Percentiles rank a stretch among this genome's conserved stretches.
Conservation (phyloP, 2,113 vertebrate species). For the Rhinogobius similis region DNA sequence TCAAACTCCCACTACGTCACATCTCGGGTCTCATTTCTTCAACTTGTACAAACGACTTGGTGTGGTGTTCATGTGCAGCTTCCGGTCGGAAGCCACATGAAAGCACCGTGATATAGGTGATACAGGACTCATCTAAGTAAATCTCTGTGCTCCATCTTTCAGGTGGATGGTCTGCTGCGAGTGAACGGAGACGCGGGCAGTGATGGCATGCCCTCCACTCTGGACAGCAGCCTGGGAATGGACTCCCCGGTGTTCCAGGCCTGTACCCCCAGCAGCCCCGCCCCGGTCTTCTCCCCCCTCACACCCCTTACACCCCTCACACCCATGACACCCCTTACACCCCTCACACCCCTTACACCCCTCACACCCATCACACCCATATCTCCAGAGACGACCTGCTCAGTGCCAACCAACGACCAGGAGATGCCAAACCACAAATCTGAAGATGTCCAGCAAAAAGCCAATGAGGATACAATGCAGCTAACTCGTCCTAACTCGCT, state of each 20-base stretch:
- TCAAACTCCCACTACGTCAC: no score
- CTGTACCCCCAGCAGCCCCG: conserved; percentile 32
- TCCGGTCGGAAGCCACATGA: no score
- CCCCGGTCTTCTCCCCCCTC: conserved; percentile 1
- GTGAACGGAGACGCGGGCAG: conserved; percentile 80
- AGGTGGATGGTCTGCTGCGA: conserved; percentile 84
- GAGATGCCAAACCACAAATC: background rate
- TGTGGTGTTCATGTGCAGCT: no score
- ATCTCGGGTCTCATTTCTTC: no score
- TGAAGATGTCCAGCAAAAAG: conserved; percentile 16
- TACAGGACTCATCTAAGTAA: background rate
- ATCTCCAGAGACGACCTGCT: conserved; percentile 6
- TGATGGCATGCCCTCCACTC: conserved; percentile 46
- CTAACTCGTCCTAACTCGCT: conserved; percentile 65
- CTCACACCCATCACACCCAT: background rate
- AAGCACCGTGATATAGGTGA: no score
- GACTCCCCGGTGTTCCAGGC: conserved; percentile 63
- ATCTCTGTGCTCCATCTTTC: conserved; percentile 8
- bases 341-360: no score
- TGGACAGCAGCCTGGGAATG: conserved; percentile 72
- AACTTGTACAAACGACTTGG: no score
- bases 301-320: conserved; percentile 7
- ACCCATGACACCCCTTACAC: background rate
- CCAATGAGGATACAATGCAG: conserved; percentile 19
- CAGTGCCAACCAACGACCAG: background rate